Evolutionary conservation across 2,797 vertebrate species (phyloP).

Genomic region (Euthynnus affinis): DNA sequence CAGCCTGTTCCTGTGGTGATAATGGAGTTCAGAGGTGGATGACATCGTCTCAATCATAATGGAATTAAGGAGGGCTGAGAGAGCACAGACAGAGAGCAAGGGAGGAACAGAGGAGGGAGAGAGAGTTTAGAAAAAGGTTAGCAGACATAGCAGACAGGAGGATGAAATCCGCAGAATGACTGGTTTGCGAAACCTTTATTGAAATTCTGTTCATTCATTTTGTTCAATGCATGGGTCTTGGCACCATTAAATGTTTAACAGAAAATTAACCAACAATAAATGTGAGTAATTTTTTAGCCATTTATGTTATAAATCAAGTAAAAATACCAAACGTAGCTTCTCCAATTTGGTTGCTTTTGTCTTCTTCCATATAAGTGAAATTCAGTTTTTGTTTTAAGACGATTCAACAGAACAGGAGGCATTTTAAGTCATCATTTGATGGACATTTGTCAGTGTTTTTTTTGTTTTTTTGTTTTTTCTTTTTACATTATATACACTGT

Average conservation of each 20-base stretch:
- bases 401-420: neutral
- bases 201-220: slow-evolving; percentile 31
- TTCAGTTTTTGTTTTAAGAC: neutral
- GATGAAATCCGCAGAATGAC: slow-evolving; percentile 41
- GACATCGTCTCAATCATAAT: slow-evolving; percentile 85
- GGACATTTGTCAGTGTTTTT: neutral
- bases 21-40: slow-evolving; percentile 85
- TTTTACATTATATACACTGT: neutral
- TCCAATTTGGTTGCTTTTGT: neutral
- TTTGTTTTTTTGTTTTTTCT: no score
- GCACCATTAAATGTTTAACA: neutral
- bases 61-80: slow-evolving; percentile 79
- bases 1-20: slow-evolving; percentile 82
- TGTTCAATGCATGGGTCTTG: slow-evolving; percentile 12
- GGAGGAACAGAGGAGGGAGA: slow-evolving; percentile 7
- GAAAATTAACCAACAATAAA: slow-evolving; percentile 1
- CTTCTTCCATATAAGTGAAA: neutral
- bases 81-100: slow-evolving; percentile 53
- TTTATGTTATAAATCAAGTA: slow-evolving; percentile 19
- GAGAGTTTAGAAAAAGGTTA: slow-evolving; percentile 67
- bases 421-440: neutral
- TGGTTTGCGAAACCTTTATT: slow-evolving; percentile 39
- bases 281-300: neutral
- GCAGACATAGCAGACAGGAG: slow-evolving; percentile 38
- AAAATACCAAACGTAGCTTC: slow-evolving; percentile 10